Evolutionary conservation across 2,888 invertebrate species (phyloP).

Genomic region (Diarsia rubi): DNA sequence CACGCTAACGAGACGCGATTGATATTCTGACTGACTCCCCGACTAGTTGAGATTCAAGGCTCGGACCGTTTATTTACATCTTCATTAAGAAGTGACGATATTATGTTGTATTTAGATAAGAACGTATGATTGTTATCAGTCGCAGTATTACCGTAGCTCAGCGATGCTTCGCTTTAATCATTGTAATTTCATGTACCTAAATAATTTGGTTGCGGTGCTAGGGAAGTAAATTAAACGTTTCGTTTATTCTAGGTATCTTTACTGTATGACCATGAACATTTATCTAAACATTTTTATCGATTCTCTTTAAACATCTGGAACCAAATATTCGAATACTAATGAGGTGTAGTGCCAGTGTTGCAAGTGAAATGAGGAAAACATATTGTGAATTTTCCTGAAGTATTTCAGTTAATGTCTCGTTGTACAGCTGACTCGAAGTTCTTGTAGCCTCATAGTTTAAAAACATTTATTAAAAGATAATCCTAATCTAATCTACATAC

Average conservation of each 20-base stretch:
- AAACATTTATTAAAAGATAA: constrained; percentile 3
- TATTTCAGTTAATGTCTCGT: constrained; percentile 17
- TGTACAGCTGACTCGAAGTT: not conserved
- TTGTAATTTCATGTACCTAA: constrained; percentile 12
- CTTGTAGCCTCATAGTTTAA: constrained; percentile 9
- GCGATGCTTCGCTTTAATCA: not conserved
- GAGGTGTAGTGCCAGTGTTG: constrained; percentile 15
- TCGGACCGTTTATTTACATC: constrained; percentile 71
- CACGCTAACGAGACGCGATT: constrained; percentile 43
- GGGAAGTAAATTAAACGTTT: not conserved
- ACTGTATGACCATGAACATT: not conserved
- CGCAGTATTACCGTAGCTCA: not conserved
- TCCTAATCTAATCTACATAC: constrained; percentile 19
- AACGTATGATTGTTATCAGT: constrained; percentile 32
- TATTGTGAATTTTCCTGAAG: constrained; percentile 8
- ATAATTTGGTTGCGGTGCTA: not conserved
- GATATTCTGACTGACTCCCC: constrained; percentile 48
- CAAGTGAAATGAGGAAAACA: constrained; percentile 20
- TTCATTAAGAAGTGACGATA: constrained; percentile 42
- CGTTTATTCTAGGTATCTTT: not conserved
- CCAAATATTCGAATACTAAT: not conserved
- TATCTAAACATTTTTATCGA: constrained; percentile 2
- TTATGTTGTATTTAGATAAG: constrained; percentile 13
- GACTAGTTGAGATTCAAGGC: constrained; percentile 55
- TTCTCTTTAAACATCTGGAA: not conserved